Percentiles rank a stretch among this genome's conserved stretches.
Evolutionary conservation across 1,140 invertebrate species (phyloP).

Genomic region (Geopemphigus sp.): DNA sequence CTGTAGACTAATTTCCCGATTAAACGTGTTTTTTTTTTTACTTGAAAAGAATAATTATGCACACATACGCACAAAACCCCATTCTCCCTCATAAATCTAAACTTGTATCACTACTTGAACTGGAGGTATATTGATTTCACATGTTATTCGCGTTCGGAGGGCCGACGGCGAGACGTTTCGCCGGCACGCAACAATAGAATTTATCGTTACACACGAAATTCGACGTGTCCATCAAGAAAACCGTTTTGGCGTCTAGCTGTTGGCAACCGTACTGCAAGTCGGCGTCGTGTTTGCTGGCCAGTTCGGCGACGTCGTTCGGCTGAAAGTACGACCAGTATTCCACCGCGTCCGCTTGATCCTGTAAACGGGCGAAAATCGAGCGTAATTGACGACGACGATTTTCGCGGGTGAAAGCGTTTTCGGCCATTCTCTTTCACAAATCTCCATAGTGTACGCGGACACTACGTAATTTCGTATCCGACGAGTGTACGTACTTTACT

Average conservation of each 20-base stretch:
- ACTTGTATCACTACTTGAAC: no score
- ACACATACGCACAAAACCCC: background rate
- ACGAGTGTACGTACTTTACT: background rate
- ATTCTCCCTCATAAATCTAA: background rate
- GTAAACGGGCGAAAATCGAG: background rate
- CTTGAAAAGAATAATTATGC: background rate
- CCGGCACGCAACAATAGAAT: slow-evolving; percentile 31
- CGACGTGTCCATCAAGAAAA: slow-evolving; percentile 5
- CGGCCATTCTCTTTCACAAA: no score
- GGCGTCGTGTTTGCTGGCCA: background rate
- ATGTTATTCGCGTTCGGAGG: background rate
- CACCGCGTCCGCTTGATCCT: slow-evolving; percentile 12
- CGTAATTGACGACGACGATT: no score
- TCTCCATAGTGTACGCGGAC: no score
- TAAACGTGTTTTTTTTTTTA: no score
- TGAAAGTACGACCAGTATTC: slow-evolving; percentile 24
- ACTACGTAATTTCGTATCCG: no score
- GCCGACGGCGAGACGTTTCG: background rate
- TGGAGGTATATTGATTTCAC: background rate
- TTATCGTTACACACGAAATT: slow-evolving; percentile 38
- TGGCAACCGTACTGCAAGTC: slow-evolving; percentile 4
- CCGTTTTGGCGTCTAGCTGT: slow-evolving; percentile 35
- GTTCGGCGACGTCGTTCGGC: background rate
- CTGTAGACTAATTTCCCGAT: no score
- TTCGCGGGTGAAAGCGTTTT: no score